Evolutionary conservation across 2,888 invertebrate species (phyloP).

Genomic region (Diarsia brunnea): DNA sequence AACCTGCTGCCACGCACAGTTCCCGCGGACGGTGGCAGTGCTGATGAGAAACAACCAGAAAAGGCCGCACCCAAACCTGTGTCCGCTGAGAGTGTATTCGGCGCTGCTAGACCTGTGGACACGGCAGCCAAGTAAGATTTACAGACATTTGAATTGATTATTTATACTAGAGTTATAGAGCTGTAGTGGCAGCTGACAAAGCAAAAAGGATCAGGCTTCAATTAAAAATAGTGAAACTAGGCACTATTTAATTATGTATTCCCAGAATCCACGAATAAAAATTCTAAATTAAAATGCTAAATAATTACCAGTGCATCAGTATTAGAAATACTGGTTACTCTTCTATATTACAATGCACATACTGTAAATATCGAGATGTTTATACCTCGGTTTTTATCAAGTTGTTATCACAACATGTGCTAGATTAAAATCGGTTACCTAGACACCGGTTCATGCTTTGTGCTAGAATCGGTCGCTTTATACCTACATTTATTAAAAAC

Average conservation of each 20-base stretch:
- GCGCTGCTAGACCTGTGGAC: conserved; percentile 98
- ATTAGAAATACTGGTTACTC: no score
- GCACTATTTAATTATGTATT: not conserved
- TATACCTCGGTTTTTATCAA: conserved; percentile 66
- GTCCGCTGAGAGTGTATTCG: conserved; percentile 95
- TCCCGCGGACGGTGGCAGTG: conserved; percentile 85
- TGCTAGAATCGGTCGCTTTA: conserved; percentile 68
- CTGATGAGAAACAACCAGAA: conserved; percentile 68
- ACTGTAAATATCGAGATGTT: conserved; percentile 70
- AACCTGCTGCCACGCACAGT: conserved; percentile 95
- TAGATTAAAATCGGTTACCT: conserved; percentile 63
- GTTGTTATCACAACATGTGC: conserved; percentile 52
- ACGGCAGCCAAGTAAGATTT: conserved; percentile 93
- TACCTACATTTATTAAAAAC: conserved; percentile 76
- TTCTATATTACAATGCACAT: conserved; percentile 76
- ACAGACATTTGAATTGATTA: not conserved
- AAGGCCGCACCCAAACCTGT: conserved; percentile 87
- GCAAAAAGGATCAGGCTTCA: not conserved
- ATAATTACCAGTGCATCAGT: not conserved
- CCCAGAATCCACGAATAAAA: not conserved
- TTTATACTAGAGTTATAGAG: not conserved
- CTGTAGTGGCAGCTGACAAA: not conserved
- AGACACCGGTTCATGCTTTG: conserved; percentile 67
- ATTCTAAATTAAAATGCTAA: not conserved
- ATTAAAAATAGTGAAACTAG: not conserved